phyloP scores from a whole-genome alignment of 2,113 vertebrate genomes.

The Protobothrops flavoviridis region DNA sequence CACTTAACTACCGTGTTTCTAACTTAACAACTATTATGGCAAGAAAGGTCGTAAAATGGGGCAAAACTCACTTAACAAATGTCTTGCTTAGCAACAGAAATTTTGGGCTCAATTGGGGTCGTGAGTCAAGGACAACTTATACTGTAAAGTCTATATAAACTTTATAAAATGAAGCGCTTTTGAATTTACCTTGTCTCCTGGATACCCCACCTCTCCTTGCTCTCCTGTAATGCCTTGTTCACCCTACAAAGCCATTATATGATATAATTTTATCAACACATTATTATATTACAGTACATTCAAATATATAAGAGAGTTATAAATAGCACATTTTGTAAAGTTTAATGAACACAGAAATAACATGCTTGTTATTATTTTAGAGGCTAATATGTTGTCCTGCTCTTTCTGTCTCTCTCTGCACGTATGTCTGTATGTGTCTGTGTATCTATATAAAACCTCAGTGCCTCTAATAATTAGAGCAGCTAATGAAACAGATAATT shows the following conservation, averaged over 20 bases:
- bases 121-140: no score
- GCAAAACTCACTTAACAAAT: no score
- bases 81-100: no score
- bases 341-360: neutral
- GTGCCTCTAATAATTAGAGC: neutral
- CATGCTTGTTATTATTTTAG: conserved; percentile 4
- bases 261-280: neutral
- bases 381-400: neutral
- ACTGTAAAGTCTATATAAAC: neutral
- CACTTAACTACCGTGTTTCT: no score
- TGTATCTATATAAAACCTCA: neutral
- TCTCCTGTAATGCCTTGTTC: conserved; percentile 86
- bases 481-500: neutral
- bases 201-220: conserved; percentile 87
- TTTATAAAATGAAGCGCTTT: neutral
- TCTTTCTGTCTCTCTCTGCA: neutral
- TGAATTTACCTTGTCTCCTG: conserved; percentile 89
- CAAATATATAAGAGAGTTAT: conserved; percentile 56
- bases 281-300: conserved; percentile 60
- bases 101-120: no score
- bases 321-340: conserved; percentile 5
- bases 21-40: no score
- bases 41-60: no score
- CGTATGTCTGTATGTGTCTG: neutral
- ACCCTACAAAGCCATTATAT: conserved; percentile 78